These are phyloP conservation scores for Hydrocynus forskahlii DNA, from an alignment of 2,797 vertebrate species.

Conservation along the genomic window DNA sequence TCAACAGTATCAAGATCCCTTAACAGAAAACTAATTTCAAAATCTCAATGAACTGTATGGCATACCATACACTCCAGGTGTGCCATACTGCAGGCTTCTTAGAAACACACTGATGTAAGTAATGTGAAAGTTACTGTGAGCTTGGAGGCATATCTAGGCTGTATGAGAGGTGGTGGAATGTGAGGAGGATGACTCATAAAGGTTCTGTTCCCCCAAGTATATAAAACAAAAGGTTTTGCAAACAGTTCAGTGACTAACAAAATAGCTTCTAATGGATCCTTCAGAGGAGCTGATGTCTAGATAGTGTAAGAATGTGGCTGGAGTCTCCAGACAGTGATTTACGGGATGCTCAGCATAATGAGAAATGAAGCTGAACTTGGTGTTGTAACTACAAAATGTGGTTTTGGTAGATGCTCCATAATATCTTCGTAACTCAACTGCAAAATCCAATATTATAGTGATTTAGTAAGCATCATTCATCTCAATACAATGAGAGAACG, in stretches of 20 bases:
- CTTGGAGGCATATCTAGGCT: constrained; percentile 24
- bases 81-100: neutral
- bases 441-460: constrained; percentile 49
- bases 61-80: neutral
- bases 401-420: neutral
- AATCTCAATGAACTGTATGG: neutral
- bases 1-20: neutral
- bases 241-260: constrained; percentile 22
- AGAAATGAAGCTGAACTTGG: constrained; percentile 53
- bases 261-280: constrained; percentile 25
- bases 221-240: constrained; percentile 23
- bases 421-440: constrained; percentile 19
- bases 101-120: constrained; percentile 1
- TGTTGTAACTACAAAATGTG: constrained; percentile 61
- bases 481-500: constrained; percentile 63
- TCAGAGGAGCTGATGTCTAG: neutral
- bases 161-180: constrained; percentile 17
- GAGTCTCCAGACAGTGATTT: constrained; percentile 16
- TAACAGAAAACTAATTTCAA: neutral
- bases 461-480: constrained; percentile 64
- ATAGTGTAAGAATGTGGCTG: constrained; percentile 11
- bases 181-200: constrained; percentile 37
- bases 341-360: constrained; percentile 3
- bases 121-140: constrained; percentile 4
- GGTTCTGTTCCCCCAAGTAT: constrained; percentile 43